Percentiles rank a stretch among this genome's conserved stretches.
Evolutionary conservation across 2,113 vertebrate species (phyloP).

Genomic region (Oncorhynchus gorbuscha): DNA sequence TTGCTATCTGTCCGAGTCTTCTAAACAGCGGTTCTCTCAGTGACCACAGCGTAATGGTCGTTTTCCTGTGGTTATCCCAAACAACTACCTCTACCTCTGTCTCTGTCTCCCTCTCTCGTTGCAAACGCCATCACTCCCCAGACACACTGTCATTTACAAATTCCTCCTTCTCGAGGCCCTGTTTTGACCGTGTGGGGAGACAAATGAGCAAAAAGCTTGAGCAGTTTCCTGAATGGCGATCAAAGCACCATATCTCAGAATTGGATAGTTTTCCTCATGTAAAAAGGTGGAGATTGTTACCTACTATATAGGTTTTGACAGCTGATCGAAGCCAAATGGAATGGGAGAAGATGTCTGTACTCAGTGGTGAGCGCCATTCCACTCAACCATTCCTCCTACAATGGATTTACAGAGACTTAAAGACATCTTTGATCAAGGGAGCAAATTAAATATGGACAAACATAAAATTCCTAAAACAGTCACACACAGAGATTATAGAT

Average conservation of each 20-base stretch:
- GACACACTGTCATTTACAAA: slow-evolving; percentile 69
- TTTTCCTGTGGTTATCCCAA: slow-evolving; percentile 53
- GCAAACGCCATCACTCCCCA: slow-evolving; percentile 39
- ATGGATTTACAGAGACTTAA: no score
- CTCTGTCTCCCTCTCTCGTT: slow-evolving; percentile 4
- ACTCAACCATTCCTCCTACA: no score
- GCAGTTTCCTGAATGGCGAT: slow-evolving; percentile 33
- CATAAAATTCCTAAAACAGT: no score
- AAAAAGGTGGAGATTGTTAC: slow-evolving; percentile 22
- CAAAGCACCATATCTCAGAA: slow-evolving; percentile 39
- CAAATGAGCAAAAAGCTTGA: slow-evolving; percentile 15
- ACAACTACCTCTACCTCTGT: slow-evolving; percentile 23
- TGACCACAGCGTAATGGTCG: slow-evolving; percentile 40
- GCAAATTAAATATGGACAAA: no score
- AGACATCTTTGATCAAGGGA: no score
- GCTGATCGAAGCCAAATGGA: no score
- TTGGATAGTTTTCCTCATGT: slow-evolving; percentile 34
- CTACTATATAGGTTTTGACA: slow-evolving; percentile 19
- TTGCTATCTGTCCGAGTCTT: slow-evolving; percentile 51
- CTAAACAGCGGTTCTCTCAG: slow-evolving; percentile 57
- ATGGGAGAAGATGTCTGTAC: neutral
- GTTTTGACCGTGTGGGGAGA: slow-evolving; percentile 33
- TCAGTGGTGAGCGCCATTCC: neutral
- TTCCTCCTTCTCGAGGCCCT: slow-evolving; percentile 54
- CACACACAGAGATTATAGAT: no score